Base-by-base conservation (phyloP, 2,888 invertebrate genomes). In the Malachius bipustulatus region DNA sequence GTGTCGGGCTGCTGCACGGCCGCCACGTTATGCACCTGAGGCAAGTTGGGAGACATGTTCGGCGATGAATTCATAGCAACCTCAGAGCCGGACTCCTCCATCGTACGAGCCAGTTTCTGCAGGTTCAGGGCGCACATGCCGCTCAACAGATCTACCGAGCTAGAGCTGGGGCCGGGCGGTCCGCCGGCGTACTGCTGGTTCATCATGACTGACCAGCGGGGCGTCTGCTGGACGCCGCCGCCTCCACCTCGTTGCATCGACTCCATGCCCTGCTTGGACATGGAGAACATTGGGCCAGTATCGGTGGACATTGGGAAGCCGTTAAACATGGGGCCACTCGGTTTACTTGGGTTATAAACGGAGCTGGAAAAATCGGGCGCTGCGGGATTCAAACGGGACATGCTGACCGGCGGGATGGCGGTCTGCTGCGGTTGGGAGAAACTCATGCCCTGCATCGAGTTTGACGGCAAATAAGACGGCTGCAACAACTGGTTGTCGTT, bases 341-440 rank as follows among this genome's bases (percentile, higher is more conserved):
- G 57, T 39, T 54, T 53, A 30, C 49, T 50, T 14, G 39, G 34
- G 33, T 45, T 50, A 43, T 65, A 67, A 14, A 66, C 49, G 26
- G 68, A 64, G 42, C 71, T 70, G 1, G 77, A 72, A 56, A 84
- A 87, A 51, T 82, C 81, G 0, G 84, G 82, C 3, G 84, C 83
- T 47, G 84, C 75, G 0, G 84, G 82, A 61, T 87, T 88, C 26
- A 87, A 65, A 36, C 82, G 72, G 26, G 78, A 75, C 64, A 72
- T 70, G 34, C 65, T 68, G 40, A 71, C 66, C 12, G 69, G 64
- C 15, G 68, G 65, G 44, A 48, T 48, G 6, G 30, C 49, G 12
- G 47, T 50, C 45, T 45, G 54, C 24, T 56, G 57, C 14, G 51
- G 45, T 42, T 59, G 62, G 2, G 60, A 56, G 36, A 57, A 63